A percentile compares a stretch with the other conserved stretches of the same genome.
Conservation (phyloP, 2,888 invertebrate genomes). For the Oligia strigilis region DNA sequence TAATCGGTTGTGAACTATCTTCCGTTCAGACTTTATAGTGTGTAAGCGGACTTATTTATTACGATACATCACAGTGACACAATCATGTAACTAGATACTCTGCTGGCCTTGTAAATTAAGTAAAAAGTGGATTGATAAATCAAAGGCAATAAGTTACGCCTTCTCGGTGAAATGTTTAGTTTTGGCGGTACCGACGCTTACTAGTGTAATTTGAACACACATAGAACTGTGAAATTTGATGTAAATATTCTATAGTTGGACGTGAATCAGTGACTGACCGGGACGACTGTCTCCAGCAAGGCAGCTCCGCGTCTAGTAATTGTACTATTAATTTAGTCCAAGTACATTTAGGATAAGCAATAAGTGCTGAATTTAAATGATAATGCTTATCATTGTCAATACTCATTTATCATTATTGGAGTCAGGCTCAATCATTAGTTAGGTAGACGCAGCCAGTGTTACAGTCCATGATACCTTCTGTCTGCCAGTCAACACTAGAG, state of each 20-base stretch:
- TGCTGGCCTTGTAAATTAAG: slow-evolving; percentile 78
- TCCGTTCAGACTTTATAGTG: slow-evolving; percentile 88
- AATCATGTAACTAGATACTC: slow-evolving; percentile 71
- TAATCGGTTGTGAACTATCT: slow-evolving; percentile 89
- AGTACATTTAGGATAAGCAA: slow-evolving; percentile 85
- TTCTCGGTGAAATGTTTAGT: slow-evolving; percentile 77
- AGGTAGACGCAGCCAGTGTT: slow-evolving; percentile 69
- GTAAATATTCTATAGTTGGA: slow-evolving; percentile 64
- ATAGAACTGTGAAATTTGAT: slow-evolving; percentile 64
- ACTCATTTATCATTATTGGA: slow-evolving; percentile 84
- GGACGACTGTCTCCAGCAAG: slow-evolving; percentile 48
- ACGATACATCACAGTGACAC: slow-evolving; percentile 87
- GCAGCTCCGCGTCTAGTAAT: slow-evolving; percentile 64
- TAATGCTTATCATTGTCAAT: slow-evolving; percentile 86
- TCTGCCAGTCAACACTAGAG: slow-evolving; percentile 75
- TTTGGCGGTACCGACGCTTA: slow-evolving; percentile 81
- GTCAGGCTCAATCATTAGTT: slow-evolving; percentile 79
- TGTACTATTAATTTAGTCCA: slow-evolving; percentile 72
- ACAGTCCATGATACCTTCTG: slow-evolving; percentile 70
- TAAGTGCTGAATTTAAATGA: slow-evolving; percentile 83
- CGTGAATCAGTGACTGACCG: slow-evolving; percentile 46
- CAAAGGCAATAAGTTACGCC: slow-evolving; percentile 70
- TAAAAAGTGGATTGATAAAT: slow-evolving; percentile 74
- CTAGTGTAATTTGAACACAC: slow-evolving; percentile 77
- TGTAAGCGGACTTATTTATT: slow-evolving; percentile 90